Percentiles rank a stretch among this genome's conserved stretches.
These are phyloP conservation scores for Dynastes tityus DNA, from an alignment of 2,888 invertebrate genomes.

Conservation along the genomic window DNA sequence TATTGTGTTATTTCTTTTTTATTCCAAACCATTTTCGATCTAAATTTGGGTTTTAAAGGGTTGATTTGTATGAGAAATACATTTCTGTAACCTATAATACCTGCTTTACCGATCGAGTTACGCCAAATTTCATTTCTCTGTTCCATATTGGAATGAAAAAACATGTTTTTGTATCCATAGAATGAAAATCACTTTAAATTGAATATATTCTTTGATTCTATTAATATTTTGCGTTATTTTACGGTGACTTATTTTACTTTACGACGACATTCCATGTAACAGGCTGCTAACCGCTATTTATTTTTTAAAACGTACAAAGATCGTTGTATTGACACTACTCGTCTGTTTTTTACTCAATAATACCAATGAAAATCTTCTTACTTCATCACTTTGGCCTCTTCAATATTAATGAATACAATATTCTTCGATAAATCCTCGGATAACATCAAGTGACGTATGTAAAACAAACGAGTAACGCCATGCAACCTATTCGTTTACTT, in stretches of 20 bases:
- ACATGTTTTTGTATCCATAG: too few relatives aligned
- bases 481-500: background rate
- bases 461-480: background rate
- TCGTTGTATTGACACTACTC: background rate
- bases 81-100: too few relatives aligned
- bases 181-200: too few relatives aligned
- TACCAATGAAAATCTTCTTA: background rate
- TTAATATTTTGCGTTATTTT: background rate
- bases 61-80: too few relatives aligned
- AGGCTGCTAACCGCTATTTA: constrained; percentile 40
- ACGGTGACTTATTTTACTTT: constrained; percentile 31
- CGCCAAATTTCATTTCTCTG: too few relatives aligned
- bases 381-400: background rate
- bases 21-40: too few relatives aligned
- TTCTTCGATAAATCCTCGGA: background rate
- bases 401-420: background rate
- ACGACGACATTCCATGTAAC: constrained; percentile 42
- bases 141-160: too few relatives aligned
- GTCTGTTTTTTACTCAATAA: background rate
- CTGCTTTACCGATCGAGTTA: too few relatives aligned
- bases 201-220: constrained; percentile 9
- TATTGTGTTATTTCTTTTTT: too few relatives aligned
- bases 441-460: background rate
- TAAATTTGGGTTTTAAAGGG: too few relatives aligned
- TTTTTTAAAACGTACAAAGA: constrained; percentile 28